phyloP scores from a whole-genome alignment of 2,888 invertebrate genomes.

The Deilephila porcellus region DNA sequence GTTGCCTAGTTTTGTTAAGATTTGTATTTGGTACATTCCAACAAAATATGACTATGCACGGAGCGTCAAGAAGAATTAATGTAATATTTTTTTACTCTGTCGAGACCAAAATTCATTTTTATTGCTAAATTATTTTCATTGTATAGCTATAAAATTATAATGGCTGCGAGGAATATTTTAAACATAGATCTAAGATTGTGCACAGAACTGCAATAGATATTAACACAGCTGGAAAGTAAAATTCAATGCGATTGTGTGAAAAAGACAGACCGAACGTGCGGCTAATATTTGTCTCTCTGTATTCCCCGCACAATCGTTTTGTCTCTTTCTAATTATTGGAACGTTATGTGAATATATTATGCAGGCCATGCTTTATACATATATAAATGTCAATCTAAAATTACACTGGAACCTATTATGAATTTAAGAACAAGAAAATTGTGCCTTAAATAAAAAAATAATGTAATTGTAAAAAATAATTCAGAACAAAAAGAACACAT shows the following conservation, averaged over 20 bases:
- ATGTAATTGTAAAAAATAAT: constrained; percentile 3
- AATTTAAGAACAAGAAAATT: neutral
- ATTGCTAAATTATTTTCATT: neutral
- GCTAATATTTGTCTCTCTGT: too few species aligned
- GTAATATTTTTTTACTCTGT: neutral
- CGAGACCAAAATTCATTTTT: neutral
- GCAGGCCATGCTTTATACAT: too few species aligned
- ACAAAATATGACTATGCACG: constrained; percentile 12
- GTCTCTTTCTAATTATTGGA: too few species aligned
- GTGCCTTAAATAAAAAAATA: neutral
- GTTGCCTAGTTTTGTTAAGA: constrained; percentile 20
- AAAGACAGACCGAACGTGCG: too few species aligned
- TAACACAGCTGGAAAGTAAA: too few species aligned
- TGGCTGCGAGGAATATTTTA: too few species aligned
- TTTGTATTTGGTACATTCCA: constrained; percentile 23
- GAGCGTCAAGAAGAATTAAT: neutral
- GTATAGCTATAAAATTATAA: too few species aligned
- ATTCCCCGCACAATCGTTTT: too few species aligned
- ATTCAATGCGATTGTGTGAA: too few species aligned
- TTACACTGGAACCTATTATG: neutral
- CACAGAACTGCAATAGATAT: too few species aligned
- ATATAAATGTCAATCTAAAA: neutral
- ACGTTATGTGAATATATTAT: too few species aligned
- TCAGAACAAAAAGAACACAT: constrained; percentile 20
- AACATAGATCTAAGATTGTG: too few species aligned